Base-by-base conservation (phyloP, 2,797 vertebrate species). In the Limosa lapponica region DNA sequence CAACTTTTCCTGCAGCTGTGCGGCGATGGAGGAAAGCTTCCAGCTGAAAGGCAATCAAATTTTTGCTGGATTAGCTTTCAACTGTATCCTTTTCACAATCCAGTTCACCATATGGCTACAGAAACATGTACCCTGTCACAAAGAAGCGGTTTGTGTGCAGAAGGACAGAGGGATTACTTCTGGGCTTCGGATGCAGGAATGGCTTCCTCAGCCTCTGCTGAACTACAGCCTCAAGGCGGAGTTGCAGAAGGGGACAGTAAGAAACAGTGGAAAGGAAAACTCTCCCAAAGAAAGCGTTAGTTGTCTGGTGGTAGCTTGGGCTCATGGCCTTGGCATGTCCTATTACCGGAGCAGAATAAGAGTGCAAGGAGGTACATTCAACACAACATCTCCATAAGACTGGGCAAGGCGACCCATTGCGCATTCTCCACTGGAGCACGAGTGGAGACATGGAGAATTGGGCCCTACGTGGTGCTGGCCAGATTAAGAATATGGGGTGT, bases 1-100 rank as follows among this genome's bases (percentile, higher is more conserved):
- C 61, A 85, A 59, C 55, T 46, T 93, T 75, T 90, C 65, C 90
- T 87, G 87, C 92, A 95, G 92, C 90, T 94, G 78, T 67, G 78
- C 70, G 44, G 55, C 8, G 14, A 92, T 9, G 13, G 48, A 82
- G 48, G 55, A 82, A 73, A 93, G 39, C 51, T 54, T 54, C 37
- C 84, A 91, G 83, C 48, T 82, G 89, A 89, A 93, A 87, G 34
- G 55, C 71, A 89, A 91, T 34, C 28, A 39, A 15, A 74, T 57
- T 91, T 97, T 73, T 90, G 41, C 91, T 84, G 66, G 70, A 90
- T 81, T 90, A 82, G 57, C 83, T 92, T 92, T 66, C 64, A 46
- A 5, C 71, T 73, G 36, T 62, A 90, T 89, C 58, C 55, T 94
- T 90, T 87, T 57, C 23, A 5, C 5, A 9, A 32, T 39, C 37